Evolutionary conservation across 1,140 invertebrate genomes (phyloP), one percentile per base, ranked within the genome.

Genomic region (Yoshiicerus persimilis): DNA sequence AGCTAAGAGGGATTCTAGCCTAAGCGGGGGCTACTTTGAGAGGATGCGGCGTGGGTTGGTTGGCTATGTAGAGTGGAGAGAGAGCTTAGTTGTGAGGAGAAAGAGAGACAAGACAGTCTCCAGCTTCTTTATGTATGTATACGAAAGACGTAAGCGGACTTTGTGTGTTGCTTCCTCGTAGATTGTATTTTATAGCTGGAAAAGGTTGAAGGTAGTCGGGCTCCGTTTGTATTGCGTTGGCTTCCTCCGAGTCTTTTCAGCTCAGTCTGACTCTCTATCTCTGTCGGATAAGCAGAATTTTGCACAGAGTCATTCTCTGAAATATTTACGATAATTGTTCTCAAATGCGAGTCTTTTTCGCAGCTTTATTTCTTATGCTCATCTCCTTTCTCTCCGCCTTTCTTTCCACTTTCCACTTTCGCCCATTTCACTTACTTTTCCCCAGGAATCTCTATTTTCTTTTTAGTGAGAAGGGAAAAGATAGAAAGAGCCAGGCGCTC

Each of bases 301-400:
- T 86, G 85, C 41, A 75, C 87, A 87, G 86, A 84, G 83, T 56
- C 86, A 41, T 87, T 80, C 84, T 84, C 39, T 86, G 88, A 62
- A 89, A 89, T 90, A 90, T 90, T 90, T 90, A 90, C 90, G 90
- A 89, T 90, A 90, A 89, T 90, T 90, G 90, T 88, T 90, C 89
- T 47, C 87, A 90, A 90, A 88, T 88, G 86, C 56, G 83, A 89
- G 80, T 85, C 84, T 86, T 36, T 39, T 77, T 86, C 75, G 39
- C 25, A 77, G 41, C 66, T 41, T 87, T 86, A 34, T 47, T 47
- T 62, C 83, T 62, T 84, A 27, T 47, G 25, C 83, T 84, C 39
- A 70, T 64, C 25, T 87, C 34, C 38, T 39, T 39, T 84, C 41
- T 84, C 77, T 87, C 77, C 41, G 62, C 23, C 87, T 87, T 64